These are phyloP conservation scores for Ceyx cyanopectus DNA, from an alignment of 2,113 vertebrate species.

Conservation along the genomic window DNA sequence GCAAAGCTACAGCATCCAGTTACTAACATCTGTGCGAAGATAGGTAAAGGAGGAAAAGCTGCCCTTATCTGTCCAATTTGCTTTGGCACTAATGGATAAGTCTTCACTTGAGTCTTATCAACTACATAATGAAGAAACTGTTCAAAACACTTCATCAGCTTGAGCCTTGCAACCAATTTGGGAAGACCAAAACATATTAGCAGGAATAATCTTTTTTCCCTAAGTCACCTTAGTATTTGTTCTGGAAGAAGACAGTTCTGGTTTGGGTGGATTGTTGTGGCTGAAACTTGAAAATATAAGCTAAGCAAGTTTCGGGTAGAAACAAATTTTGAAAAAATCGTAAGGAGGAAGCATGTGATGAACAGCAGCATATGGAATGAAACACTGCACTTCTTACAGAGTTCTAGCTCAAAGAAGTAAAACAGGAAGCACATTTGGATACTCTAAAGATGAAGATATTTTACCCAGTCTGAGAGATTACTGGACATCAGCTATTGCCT, in stretches of 20 bases:
- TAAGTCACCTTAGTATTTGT: not conserved
- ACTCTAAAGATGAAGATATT: not conserved
- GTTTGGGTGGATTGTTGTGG: not conserved
- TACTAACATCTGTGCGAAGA: not conserved
- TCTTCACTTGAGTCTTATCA: not conserved
- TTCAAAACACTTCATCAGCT: not conserved
- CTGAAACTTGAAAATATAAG: not conserved
- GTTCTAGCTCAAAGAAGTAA: not conserved
- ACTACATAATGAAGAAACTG: not conserved
- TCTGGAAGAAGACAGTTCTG: not conserved
- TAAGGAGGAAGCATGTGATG: not conserved
- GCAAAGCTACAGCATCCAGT: not conserved
- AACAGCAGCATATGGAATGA: not conserved
- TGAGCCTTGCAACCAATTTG: not conserved
- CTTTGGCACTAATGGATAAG: not conserved
- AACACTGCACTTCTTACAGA: not conserved
- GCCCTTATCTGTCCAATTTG: not conserved
- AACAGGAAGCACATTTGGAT: not conserved
- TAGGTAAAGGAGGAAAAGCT: not conserved
- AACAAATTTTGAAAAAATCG: not conserved
- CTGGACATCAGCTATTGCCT: not conserved
- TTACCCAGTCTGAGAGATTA: not conserved
- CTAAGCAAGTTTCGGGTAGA: not conserved
- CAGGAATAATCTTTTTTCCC: not conserved
- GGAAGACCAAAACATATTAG: not conserved